Evolutionary conservation across 2,888 invertebrate genomes (phyloP).

Genomic region (Sphinx pinastri): DNA sequence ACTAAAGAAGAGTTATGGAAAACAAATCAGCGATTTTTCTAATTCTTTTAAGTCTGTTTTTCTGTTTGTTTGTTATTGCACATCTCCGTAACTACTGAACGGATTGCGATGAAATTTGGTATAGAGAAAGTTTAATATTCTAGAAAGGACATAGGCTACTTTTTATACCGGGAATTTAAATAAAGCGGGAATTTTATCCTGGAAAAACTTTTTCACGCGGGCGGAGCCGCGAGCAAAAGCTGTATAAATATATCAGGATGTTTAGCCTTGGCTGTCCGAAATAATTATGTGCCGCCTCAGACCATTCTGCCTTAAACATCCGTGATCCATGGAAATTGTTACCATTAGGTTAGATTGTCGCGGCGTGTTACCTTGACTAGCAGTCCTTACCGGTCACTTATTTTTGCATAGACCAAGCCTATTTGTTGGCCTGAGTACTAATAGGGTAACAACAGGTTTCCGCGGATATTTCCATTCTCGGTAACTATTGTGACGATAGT

Average conservation of each 20-base stretch:
- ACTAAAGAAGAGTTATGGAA: too few species aligned
- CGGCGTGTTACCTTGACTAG: constrained; percentile 62
- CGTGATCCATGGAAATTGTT: constrained; percentile 71
- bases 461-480: constrained; percentile 34
- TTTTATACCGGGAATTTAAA: too few species aligned
- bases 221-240: too few species aligned
- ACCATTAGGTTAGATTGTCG: constrained; percentile 62
- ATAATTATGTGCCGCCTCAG: constrained; percentile 53
- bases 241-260: constrained; percentile 33
- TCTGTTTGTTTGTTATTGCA: too few species aligned
- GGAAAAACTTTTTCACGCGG: too few species aligned
- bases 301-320: constrained; percentile 60
- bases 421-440: constrained; percentile 34
- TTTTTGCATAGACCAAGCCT: constrained; percentile 45
- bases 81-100: too few species aligned
- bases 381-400: constrained; percentile 51
- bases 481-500: constrained; percentile 37
- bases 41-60: too few species aligned
- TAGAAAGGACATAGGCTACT: too few species aligned
- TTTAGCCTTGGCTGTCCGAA: constrained; percentile 62
- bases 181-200: too few species aligned
- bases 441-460: constrained; percentile 48
- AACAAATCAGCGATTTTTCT: too few species aligned
- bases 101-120: too few species aligned
- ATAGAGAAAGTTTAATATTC: too few species aligned